phyloP scores from a whole-genome alignment of 37 sponge, comb jelly and placozoan species.

The Diacarnus erythraeanus region DNA sequence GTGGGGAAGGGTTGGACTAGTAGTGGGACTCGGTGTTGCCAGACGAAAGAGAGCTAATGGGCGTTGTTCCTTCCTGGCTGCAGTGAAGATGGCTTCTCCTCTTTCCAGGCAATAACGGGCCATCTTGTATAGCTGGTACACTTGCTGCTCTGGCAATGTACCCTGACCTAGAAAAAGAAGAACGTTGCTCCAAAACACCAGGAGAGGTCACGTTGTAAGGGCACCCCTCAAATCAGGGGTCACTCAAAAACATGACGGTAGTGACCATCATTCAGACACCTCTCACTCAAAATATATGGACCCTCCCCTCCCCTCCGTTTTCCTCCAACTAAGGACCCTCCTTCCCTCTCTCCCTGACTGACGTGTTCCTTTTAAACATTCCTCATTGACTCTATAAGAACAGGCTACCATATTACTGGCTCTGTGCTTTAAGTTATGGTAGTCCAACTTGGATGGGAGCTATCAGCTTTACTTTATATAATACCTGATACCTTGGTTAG shows the following conservation, averaged over 20 bases:
- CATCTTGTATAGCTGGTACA: slow-evolving; percentile 38
- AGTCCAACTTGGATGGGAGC: too few relatives aligned
- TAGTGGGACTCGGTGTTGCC: slow-evolving; percentile 16
- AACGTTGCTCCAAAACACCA: neutral
- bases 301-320: too few relatives aligned
- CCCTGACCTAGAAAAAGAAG: slow-evolving; percentile 16
- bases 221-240: neutral
- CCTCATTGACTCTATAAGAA: neutral
- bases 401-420: too few relatives aligned
- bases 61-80: slow-evolving; percentile 18
- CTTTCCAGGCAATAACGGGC: slow-evolving; percentile 65
- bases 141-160: slow-evolving; percentile 15
- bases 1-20: neutral
- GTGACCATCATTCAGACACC: too few relatives aligned
- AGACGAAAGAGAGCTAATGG: slow-evolving; percentile 16
- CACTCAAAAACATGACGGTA: too few relatives aligned
- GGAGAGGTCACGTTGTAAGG: neutral
- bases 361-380: too few relatives aligned
- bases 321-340: too few relatives aligned
- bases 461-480: too few relatives aligned
- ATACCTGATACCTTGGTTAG: slow-evolving; percentile 24
- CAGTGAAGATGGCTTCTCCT: slow-evolving; percentile 42
- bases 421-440: too few relatives aligned
- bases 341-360: too few relatives aligned
- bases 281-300: too few relatives aligned